phyloP scores from a whole-genome alignment of 1,140 invertebrate genomes.

The Popillia japonica region DNA sequence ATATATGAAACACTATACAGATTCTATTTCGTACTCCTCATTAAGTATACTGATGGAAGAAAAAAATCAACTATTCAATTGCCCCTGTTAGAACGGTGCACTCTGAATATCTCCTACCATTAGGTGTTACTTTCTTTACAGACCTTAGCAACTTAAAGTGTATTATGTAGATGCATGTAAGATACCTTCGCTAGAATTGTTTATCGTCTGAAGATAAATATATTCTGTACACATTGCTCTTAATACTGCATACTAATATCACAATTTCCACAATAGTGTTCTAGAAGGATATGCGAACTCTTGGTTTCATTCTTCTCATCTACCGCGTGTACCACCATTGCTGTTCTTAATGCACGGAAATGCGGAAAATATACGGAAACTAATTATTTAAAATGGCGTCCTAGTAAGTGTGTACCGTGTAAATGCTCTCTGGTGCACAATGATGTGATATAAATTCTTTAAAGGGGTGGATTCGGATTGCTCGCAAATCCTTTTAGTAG shows the following conservation, averaged over 20 bases:
- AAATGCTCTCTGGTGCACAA: slow-evolving; percentile 2
- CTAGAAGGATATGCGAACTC: background rate
- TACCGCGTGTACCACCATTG: background rate
- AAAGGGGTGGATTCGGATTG: background rate
- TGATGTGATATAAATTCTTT: slow-evolving; percentile 22
- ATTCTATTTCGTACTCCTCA: too few species aligned
- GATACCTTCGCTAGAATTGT: too few species aligned
- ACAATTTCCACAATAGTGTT: background rate
- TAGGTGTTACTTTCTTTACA: too few species aligned
- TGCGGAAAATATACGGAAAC: background rate
- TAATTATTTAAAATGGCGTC: slow-evolving; percentile 10
- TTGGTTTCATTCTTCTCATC: background rate
- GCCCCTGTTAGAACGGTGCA: too few species aligned
- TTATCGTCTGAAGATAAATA: too few species aligned
- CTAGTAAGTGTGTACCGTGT: background rate
- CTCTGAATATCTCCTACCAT: too few species aligned
- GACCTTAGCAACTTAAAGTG: too few species aligned
- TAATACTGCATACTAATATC: background rate
- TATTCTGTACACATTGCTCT: too few species aligned
- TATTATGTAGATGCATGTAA: too few species aligned
- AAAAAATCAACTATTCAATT: too few species aligned
- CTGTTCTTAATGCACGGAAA: background rate
- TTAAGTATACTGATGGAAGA: too few species aligned
- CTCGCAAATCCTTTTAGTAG: slow-evolving; percentile 13
- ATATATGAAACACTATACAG: too few species aligned